Evolutionary conservation across 2,113 vertebrate genomes (phyloP), one percentile per base, ranked within the genome.

Genomic region (Shinisaurus crocodilurus): DNA sequence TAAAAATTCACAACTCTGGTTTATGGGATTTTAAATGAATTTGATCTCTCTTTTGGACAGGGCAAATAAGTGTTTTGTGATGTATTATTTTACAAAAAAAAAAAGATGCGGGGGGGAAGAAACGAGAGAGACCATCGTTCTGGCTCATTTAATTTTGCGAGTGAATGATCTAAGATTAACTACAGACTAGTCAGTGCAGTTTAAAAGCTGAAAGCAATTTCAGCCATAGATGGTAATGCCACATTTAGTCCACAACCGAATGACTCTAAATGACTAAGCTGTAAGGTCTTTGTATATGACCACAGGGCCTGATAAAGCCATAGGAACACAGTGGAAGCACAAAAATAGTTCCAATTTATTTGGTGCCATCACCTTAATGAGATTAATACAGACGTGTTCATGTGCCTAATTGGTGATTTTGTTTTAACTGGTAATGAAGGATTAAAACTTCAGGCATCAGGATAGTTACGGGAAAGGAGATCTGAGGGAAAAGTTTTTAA

Each of bases 11-110:
- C 98, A 97, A 97, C 96, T 96, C 97, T 94, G 91, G 96, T 98
- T 98, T 98, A 98, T 98, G 94, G 97, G 97, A 98, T 98, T 98
- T 98, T 98, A 98, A 98, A 97, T 97, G 97, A 97, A 97, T 98
- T 96, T 97, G 97, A 97, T 98, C 96, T 97, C 96, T 98, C 97
- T 98, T 98, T 98, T 97, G 98, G 98, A 98, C 98, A 98, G 96
- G 98, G 97, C 97, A 98, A 99, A 98, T 98, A 98, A 98, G 97
- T 98, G 97, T 98, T 97, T 98, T 98, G 98, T 98, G 96, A 97
- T 97, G 96, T 97, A 97, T 97, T 97, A 97, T 98, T 97, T 97
- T 97, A 97, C 90, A 91, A 89, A 93, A 92, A 96, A 95, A 96
- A 93, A 92, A 90, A 79, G 20, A 27, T 3, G 12, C 3, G 40